These are phyloP conservation scores for Thunnus maccoyii DNA, from an alignment of 2,113 vertebrate species.

Conservation along the genomic window DNA sequence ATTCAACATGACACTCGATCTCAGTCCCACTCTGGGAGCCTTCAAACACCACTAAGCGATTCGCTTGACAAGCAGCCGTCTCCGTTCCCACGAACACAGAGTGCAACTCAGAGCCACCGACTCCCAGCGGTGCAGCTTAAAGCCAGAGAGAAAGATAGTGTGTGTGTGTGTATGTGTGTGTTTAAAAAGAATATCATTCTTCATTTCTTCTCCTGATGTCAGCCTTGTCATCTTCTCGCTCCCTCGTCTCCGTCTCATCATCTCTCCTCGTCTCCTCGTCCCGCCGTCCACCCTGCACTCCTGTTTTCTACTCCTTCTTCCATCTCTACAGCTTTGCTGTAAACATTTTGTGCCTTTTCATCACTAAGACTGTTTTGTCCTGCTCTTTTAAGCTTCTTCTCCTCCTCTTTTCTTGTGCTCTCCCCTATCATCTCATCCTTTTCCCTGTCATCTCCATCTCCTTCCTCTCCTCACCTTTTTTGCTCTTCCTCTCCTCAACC, in stretches of 20 bases:
- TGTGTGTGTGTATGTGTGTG: neutral
- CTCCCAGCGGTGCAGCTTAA: conserved; percentile 46
- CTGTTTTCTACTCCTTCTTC: neutral
- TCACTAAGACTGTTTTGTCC: neutral
- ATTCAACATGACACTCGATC: conserved; percentile 57
- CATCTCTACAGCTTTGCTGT: neutral
- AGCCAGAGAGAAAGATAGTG: neutral
- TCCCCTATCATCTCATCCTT: neutral
- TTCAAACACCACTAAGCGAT: conserved; percentile 52
- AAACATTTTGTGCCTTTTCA: conserved; percentile 18
- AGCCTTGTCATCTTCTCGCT: conserved; percentile 30
- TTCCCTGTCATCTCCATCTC: neutral
- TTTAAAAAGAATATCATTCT: conserved; percentile 33
- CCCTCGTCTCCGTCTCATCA: conserved; percentile 12
- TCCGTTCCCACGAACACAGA: conserved; percentile 30
- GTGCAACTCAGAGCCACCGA: conserved; percentile 26
- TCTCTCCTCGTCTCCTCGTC: conserved; percentile 25
- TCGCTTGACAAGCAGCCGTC: conserved; percentile 48
- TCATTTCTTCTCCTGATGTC: conserved; percentile 31
- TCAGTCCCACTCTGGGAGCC: conserved; percentile 41
- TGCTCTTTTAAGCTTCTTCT: neutral
- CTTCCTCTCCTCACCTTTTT: neutral
- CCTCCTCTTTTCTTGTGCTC: neutral
- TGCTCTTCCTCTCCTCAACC: neutral
- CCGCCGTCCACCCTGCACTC: conserved; percentile 17